These are phyloP conservation scores for Capra hircus DNA, from an alignment of 2,113 vertebrate species.

Conservation along the genomic window DNA sequence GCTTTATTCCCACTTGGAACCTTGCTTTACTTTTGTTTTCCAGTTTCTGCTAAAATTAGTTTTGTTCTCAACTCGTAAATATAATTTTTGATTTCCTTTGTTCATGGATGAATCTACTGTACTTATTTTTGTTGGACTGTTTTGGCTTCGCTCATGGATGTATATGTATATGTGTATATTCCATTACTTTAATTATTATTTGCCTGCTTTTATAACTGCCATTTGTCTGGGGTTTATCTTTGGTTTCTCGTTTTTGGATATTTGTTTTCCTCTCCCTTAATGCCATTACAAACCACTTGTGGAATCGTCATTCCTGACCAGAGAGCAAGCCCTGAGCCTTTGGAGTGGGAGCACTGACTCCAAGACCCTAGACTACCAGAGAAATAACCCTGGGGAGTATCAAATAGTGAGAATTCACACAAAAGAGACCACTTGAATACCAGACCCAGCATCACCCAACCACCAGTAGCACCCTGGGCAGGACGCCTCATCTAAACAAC, in stretches of 20 bases:
- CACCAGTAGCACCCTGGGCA: not conserved
- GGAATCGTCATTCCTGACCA: not conserved
- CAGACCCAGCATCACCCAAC: not conserved
- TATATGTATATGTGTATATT: not conserved
- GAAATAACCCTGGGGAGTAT: not conserved
- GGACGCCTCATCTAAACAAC: not conserved
- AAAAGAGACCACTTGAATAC: not conserved
- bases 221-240: not conserved
- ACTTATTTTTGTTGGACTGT: not conserved
- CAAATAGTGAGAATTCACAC: not conserved
- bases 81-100: not conserved
- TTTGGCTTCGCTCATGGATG: not conserved
- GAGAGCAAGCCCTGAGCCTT: not conserved
- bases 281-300: not conserved
- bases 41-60: not conserved
- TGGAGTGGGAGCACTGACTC: not conserved
- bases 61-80: not conserved
- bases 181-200: not conserved
- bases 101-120: not conserved
- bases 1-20: not conserved
- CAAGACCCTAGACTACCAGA: not conserved
- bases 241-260: not conserved
- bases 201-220: not conserved
- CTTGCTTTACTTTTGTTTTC: not conserved
- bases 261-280: not conserved